These are phyloP conservation scores for Pseudopleuronectes americanus DNA, from an alignment of 2,797 vertebrate genomes.

Conservation along the genomic window DNA sequence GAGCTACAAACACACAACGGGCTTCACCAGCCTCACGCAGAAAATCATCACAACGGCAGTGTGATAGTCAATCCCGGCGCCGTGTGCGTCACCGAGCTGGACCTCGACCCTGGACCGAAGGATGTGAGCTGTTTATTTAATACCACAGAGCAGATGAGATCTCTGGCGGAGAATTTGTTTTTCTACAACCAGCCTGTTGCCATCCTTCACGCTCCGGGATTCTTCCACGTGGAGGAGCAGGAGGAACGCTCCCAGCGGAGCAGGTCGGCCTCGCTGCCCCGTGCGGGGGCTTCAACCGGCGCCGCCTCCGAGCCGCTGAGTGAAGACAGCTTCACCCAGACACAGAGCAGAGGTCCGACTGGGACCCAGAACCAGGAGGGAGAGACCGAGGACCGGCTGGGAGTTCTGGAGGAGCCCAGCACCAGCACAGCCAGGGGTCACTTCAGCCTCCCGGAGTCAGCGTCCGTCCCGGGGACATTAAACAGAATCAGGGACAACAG, in stretches of 20 bases:
- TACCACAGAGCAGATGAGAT: conserved; percentile 67
- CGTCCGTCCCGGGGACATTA: conserved; percentile 90
- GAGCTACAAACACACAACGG: conserved; percentile 73
- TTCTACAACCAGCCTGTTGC: conserved; percentile 89
- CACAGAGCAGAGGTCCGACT: conserved; percentile 75
- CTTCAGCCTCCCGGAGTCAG: conserved; percentile 87
- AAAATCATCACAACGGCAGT: conserved; percentile 66
- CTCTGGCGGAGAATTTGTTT: conserved; percentile 80
- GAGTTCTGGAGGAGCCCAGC: conserved; percentile 60
- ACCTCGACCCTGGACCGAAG: conserved; percentile 48
- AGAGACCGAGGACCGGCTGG: conserved; percentile 72
- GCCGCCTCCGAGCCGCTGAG: conserved; percentile 75
- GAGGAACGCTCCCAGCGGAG: conserved; percentile 64
- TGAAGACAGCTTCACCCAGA: conserved; percentile 82
- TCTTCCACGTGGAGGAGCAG: conserved; percentile 86
- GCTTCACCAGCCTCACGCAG: conserved; percentile 42
- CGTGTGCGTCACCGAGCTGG: conserved; percentile 54
- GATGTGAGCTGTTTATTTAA: conserved; percentile 58
- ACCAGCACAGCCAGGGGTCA: conserved; percentile 76
- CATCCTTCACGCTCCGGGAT: conserved; percentile 86
- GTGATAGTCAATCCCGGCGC: conserved; percentile 81
- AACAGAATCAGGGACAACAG: conserved; percentile 84
- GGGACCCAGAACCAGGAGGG: conserved; percentile 71
- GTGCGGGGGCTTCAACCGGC: conserved; percentile 75
- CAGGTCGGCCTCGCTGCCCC: conserved; percentile 88